Conservation (phyloP, 2,797 vertebrate genomes). For the Spatula clypeata region DNA sequence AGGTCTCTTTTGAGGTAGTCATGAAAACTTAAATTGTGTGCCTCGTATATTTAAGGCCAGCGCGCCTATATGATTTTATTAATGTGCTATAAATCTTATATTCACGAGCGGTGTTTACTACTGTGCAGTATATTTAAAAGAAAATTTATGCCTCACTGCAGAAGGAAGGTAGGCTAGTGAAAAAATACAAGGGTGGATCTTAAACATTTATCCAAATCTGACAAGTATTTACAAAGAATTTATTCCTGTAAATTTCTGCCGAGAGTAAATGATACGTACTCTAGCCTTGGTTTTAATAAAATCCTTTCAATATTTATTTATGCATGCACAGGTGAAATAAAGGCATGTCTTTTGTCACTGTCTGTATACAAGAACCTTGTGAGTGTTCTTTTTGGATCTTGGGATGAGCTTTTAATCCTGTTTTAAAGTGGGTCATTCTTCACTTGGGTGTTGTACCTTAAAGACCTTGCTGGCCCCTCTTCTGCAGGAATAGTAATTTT, state of each 20-base stretch:
- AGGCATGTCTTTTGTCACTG: neutral
- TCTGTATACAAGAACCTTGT: neutral
- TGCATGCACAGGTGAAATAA: neutral
- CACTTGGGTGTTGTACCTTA: neutral
- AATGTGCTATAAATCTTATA: constrained; percentile 78
- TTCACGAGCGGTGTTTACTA: constrained; percentile 68
- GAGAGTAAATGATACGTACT: neutral
- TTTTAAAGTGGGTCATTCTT: neutral
- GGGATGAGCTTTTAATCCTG: neutral
- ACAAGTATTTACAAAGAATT: constrained; percentile 64
- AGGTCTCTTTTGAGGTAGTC: constrained; percentile 77
- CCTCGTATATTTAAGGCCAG: constrained; percentile 79
- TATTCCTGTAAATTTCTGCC: constrained; percentile 42
- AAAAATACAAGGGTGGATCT: constrained; percentile 72
- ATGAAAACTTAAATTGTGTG: constrained; percentile 77
- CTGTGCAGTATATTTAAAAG: constrained; percentile 74
- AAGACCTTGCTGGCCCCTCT: neutral
- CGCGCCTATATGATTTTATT: constrained; percentile 78
- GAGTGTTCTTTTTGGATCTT: neutral
- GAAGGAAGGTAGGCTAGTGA: constrained; percentile 51
- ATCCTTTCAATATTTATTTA: neutral
- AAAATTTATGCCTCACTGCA: constrained; percentile 64
- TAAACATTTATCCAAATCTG: constrained; percentile 71
- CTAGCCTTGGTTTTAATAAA: neutral
- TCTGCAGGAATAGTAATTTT: neutral